A percentile compares a stretch with the other conserved stretches of the same genome.
Evolutionary conservation across 2,797 vertebrate genomes (phyloP).

Genomic region (Odontamblyopus rebecca): DNA sequence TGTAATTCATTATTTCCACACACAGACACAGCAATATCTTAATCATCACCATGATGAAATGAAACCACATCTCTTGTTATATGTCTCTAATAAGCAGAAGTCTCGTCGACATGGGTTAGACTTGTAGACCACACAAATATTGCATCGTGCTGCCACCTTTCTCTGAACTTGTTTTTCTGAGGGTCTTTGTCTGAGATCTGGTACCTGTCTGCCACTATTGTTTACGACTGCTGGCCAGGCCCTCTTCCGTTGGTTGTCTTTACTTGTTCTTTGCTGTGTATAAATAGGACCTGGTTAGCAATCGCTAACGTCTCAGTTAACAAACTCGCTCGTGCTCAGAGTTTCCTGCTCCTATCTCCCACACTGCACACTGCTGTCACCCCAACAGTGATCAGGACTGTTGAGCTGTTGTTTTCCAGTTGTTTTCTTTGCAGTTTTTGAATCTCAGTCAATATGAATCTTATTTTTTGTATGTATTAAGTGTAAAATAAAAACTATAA

Average conservation of each 20-base stretch:
- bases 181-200: not conserved
- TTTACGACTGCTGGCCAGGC: conserved; percentile 19
- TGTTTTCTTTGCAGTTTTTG: not conserved
- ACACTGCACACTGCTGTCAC: conserved; percentile 63
- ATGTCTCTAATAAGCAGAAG: conserved; percentile 18
- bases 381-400: conserved; percentile 24
- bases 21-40: not conserved
- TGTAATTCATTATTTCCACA: not conserved
- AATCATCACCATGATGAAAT: conserved; percentile 6
- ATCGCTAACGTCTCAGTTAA: conserved; percentile 39
- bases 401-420: conserved; percentile 65
- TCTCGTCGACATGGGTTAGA: conserved; percentile 23
- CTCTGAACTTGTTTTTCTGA: not conserved
- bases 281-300: conserved; percentile 71
- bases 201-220: not conserved
- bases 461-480: not conserved
- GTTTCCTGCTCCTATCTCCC: conserved; percentile 80
- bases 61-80: conserved; percentile 19
- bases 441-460: conserved; percentile 1
- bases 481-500: too few relatives aligned
- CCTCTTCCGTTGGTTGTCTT: conserved; percentile 53
- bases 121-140: conserved; percentile 17
- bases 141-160: conserved; percentile 2
- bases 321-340: conserved; percentile 42
- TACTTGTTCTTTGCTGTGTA: conserved; percentile 43